Conservation (phyloP, 1,140 invertebrate genomes). For the Aphis craccivora region DNA sequence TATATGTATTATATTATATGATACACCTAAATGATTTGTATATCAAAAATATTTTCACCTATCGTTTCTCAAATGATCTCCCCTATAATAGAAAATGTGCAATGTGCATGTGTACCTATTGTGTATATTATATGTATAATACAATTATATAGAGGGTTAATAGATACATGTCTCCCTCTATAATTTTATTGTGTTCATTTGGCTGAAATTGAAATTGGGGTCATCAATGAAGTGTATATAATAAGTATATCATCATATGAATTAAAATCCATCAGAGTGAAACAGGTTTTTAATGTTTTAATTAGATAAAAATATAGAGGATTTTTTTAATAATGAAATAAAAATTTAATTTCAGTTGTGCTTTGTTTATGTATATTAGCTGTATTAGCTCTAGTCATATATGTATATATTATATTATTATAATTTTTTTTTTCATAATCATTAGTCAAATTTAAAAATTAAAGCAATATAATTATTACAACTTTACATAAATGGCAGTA, state of each 20-base stretch:
- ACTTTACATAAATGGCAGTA: too few relatives aligned
- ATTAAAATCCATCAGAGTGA: not conserved
- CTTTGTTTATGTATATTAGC: not conserved
- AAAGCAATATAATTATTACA: too few relatives aligned
- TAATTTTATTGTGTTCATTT: not conserved
- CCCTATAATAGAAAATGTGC: not conserved
- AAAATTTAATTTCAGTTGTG: not conserved
- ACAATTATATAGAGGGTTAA: conserved; percentile 9
- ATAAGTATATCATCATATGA: not conserved
- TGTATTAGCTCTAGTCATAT: not conserved
- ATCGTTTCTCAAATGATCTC: not conserved
- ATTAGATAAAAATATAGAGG: not conserved
- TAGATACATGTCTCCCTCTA: not conserved
- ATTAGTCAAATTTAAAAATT: too few relatives aligned
- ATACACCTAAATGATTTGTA: not conserved
- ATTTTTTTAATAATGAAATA: not conserved
- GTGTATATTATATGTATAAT: not conserved
- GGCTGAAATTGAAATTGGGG: not conserved
- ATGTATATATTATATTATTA: not conserved
- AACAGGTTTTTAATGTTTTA: not conserved
- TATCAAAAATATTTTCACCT: not conserved
- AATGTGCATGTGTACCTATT: not conserved
- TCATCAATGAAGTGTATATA: not conserved
- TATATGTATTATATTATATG: not conserved
- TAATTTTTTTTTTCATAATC: too few relatives aligned